Base-by-base conservation (phyloP, 1,140 invertebrate genomes). In the Orchesella cincta region DNA sequence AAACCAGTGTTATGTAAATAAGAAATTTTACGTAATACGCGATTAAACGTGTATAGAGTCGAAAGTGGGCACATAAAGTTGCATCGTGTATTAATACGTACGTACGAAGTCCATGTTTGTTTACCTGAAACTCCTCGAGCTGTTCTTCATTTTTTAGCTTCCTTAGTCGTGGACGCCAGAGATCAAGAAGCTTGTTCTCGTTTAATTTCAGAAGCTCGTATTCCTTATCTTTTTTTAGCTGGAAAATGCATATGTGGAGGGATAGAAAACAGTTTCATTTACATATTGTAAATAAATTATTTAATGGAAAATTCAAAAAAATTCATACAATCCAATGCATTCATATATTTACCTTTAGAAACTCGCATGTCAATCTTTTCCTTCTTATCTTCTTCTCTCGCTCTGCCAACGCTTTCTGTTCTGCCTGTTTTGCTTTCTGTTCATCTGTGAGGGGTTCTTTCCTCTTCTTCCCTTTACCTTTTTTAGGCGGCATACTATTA, bases 201-300 rank as follows among this genome's bases (percentile, higher is more conserved):
- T 82, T 80, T n/a, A 82, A 28, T 70, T 76, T 80, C 14, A 82
- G 35, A 18, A 82, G 36, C 23, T 79, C 73, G 76, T 78, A 80
- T 51, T 82, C 81, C 64, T 80, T 80, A 18, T 82, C 79, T 79
- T 80, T 80, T 78, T 82, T 82, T 1, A 80, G 62, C 81, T 80
- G 23, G 29, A 33, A 34, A 71, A n/a, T n/a, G n/a, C n/a, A n/a
- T n/a, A n/a, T 39, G 39, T 39, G 18, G 36, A 76, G 26, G n/a
- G n/a, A 36, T 26, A 36, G 5, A 70, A 29, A 23, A 8, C 23
- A 35, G 26, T 26, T 73, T 36, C 23, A 74, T 46, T 46, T 8
- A 46, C 39, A 18, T 46, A 46, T 46, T 46, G 18, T 46, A 46
- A 18, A 46, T 5, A 46, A 18, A 46, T 46, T 46, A 64, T 64